Percentiles rank a stretch among this genome's conserved stretches.
Evolutionary conservation across 2,888 invertebrate species (phyloP).

Genomic region (Tachystola acroxantha): DNA sequence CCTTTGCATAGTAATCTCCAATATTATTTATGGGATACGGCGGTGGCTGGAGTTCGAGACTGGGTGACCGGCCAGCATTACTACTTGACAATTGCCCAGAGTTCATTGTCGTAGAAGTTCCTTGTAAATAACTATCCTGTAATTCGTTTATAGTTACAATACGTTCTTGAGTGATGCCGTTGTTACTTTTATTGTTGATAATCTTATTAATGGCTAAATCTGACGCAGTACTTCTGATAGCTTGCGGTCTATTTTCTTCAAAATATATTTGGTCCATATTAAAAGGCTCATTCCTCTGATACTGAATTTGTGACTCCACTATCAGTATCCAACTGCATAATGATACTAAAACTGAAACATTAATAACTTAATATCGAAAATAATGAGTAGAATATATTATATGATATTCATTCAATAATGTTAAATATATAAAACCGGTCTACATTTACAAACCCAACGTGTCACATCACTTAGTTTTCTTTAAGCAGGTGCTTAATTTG

Average conservation of each 20-base stretch:
- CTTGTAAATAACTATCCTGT: not conserved
- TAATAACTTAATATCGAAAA: too few relatives aligned
- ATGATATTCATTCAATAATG: too few relatives aligned
- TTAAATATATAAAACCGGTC: too few relatives aligned
- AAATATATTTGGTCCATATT: slow-evolving; percentile 22
- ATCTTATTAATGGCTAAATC: not conserved
- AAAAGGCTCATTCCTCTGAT: not conserved
- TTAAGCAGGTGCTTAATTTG: too few relatives aligned
- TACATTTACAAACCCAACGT: too few relatives aligned
- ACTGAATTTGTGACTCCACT: not conserved
- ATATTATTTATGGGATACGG: not conserved
- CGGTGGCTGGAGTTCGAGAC: slow-evolving; percentile 10
- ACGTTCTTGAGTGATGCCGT: not conserved
- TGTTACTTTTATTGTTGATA: too few relatives aligned
- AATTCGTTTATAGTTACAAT: not conserved
- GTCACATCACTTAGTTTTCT: too few relatives aligned
- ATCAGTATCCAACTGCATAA: not conserved
- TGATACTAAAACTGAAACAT: not conserved
- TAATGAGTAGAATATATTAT: too few relatives aligned
- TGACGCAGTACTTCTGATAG: not conserved
- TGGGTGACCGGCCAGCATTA: not conserved
- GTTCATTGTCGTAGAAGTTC: not conserved
- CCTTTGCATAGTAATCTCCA: not conserved
- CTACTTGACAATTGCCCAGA: not conserved
- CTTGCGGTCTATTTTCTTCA: slow-evolving; percentile 12